Evolutionary conservation across 2,888 invertebrate species (phyloP).

Genomic region (Ectemnius continuus): DNA sequence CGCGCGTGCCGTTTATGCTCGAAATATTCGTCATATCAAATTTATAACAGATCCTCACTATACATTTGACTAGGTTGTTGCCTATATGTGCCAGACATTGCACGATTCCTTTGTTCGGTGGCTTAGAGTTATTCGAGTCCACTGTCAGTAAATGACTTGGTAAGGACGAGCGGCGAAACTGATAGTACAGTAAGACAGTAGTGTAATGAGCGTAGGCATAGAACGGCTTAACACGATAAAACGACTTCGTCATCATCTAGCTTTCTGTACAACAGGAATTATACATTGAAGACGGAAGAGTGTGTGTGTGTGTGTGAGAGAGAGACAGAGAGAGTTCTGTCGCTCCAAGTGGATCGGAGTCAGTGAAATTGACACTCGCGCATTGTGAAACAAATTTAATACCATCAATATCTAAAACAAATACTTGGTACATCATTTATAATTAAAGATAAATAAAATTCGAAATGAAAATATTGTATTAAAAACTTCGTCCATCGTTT

Average conservation of each 20-base stretch:
- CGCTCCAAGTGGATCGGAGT: constrained; percentile 26
- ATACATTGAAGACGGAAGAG: constrained; percentile 58
- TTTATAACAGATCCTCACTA: no score
- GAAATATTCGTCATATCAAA: background rate
- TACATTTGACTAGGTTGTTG: no score
- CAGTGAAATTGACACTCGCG: constrained; percentile 37
- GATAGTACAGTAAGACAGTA: constrained; percentile 45
- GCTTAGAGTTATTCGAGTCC: background rate
- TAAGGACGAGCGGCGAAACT: constrained; percentile 27
- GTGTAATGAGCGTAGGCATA: constrained; percentile 50
- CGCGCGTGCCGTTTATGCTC: background rate
- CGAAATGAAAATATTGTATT: no score
- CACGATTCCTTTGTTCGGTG: no score
- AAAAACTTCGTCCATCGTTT: no score
- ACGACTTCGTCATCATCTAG: constrained; percentile 35
- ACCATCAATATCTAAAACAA: no score
- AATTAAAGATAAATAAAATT: no score
- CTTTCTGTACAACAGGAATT: constrained; percentile 60
- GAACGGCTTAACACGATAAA: constrained; percentile 51
- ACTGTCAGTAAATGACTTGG: background rate
- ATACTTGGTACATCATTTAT: no score
- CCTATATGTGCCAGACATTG: no score
- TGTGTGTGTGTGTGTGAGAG: no score
- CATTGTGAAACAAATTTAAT: background rate
- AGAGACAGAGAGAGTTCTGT: constrained; percentile 39